A percentile compares a stretch with the other conserved stretches of the same genome.
These are phyloP conservation scores for Oxytorus armatus DNA, from an alignment of 2,888 invertebrate species.

Conservation along the genomic window DNA sequence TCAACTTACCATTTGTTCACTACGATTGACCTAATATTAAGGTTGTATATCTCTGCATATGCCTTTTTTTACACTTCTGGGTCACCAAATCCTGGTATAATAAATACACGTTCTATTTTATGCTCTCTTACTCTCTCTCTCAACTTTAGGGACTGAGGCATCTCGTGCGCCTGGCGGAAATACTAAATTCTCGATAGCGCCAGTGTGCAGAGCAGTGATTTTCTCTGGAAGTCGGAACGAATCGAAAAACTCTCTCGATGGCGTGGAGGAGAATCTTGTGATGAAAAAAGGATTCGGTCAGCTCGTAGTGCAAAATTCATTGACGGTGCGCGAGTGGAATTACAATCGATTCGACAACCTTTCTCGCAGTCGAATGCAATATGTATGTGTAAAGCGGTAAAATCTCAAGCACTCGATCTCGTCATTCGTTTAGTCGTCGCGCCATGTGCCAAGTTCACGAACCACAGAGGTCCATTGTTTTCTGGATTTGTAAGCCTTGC, in stretches of 20 bases:
- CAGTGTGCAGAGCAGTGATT: slow-evolving; percentile 10
- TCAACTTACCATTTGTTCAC: no score
- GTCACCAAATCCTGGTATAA: slow-evolving; percentile 1
- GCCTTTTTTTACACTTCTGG: background rate
- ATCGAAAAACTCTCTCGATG: slow-evolving; percentile 4
- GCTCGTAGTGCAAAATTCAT: slow-evolving; percentile 53
- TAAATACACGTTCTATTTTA: no score
- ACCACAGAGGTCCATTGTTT: slow-evolving; percentile 33
- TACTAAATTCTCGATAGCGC: slow-evolving; percentile 16
- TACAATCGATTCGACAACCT: slow-evolving; percentile 51
- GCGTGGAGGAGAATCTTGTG: background rate
- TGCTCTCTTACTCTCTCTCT: no score
- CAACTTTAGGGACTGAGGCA: background rate
- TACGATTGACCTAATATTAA: no score
- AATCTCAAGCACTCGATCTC: slow-evolving; percentile 32
- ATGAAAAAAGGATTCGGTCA: slow-evolving; percentile 35
- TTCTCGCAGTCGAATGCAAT: slow-evolving; percentile 16
- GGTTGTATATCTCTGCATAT: no score
- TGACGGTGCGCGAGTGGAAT: slow-evolving; percentile 38
- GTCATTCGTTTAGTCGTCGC: slow-evolving; percentile 45
- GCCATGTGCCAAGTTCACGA: slow-evolving; percentile 26
- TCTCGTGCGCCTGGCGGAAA: slow-evolving; percentile 1
- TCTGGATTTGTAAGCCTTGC: slow-evolving; percentile 58
- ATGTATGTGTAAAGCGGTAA: slow-evolving; percentile 5
- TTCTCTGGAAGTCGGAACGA: slow-evolving; percentile 5